Evolutionary conservation across 2,113 vertebrate species (phyloP), one percentile per base, ranked within the genome.

Genomic region (Peromyscus maniculatus): DNA sequence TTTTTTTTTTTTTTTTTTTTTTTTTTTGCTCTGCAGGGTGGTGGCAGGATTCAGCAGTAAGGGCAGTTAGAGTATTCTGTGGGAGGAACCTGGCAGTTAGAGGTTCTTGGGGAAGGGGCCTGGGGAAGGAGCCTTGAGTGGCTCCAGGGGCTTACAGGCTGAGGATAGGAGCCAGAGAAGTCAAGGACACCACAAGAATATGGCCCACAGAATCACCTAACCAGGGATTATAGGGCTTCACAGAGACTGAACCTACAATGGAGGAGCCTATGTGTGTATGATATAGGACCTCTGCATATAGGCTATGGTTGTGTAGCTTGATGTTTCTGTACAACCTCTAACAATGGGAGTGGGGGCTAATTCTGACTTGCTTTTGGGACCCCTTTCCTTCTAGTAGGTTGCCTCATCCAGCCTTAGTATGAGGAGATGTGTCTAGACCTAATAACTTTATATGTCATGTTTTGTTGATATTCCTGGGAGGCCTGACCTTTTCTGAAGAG

Each of bases 191-290:
- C 9, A 66, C 9, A 66, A 26, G 64, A 24, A 26, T 10, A 66
- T 3, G 9, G 24, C 24, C 22, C 7, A 66, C 69, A 72, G 36
- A 72, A 36, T 19, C 7, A n/a, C 19, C 36, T n/a, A 72, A 19
- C 0, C 0, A n/a, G 17, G 7, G 2, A n/a, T 19, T 16, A 72
- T 19, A 72, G 36, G 17, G 17, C 15, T n/a, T 72, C 69, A n/a
- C 2, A n/a, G 17, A 72, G 36, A 21, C 36, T 72, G 17, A 72
- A 72, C 36, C 36, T 39, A 72, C 7, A 72, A 3, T 72, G 36
- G 9, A 72, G 71, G 71, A n/a, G 69, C 36, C 7, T n/a, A 8
- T 39, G n/a, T 39, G 19, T 9, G 3, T 72, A 7, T 72, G 71
- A 39, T 19, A 7, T 72, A 39, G 36, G 71, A 4, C n/a, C 19